These are phyloP conservation scores for Hyperoplus lanceolatus DNA, from an alignment of 2,797 vertebrate species.

Conservation along the genomic window DNA sequence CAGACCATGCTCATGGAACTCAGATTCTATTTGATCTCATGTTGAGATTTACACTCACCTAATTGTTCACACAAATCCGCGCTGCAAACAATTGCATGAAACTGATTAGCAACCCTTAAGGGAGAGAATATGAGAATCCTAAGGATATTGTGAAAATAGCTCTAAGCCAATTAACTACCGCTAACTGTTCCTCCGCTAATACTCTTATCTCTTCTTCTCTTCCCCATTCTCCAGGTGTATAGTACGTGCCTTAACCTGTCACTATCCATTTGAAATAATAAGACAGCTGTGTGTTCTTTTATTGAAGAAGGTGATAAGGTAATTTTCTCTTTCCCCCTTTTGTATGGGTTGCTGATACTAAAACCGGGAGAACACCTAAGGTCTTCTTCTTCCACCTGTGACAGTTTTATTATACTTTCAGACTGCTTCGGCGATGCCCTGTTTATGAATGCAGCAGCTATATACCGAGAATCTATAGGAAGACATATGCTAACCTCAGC, in stretches of 20 bases:
- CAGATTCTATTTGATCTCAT: slow-evolving; percentile 11
- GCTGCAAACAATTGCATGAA: slow-evolving; percentile 68
- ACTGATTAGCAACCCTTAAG: slow-evolving; percentile 73
- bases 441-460: slow-evolving; percentile 33
- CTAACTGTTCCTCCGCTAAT: slow-evolving; percentile 53
- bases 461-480: slow-evolving; percentile 8
- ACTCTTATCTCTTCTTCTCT: slow-evolving; percentile 68
- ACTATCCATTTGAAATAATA: slow-evolving; percentile 42
- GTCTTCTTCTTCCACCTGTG: slow-evolving; percentile 1
- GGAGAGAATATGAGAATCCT: slow-evolving; percentile 50
- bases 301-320: slow-evolving; percentile 23
- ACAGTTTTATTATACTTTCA: slow-evolving; percentile 37
- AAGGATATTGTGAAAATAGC: slow-evolving; percentile 62
- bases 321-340: slow-evolving; percentile 11
- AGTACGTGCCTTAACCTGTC: slow-evolving; percentile 42
- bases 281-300: slow-evolving; percentile 28
- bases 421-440: slow-evolving; percentile 10
- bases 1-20: slow-evolving; percentile 15
- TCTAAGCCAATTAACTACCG: slow-evolving; percentile 71
- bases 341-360: slow-evolving; percentile 10
- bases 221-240: slow-evolving; percentile 54
- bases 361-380: slow-evolving; percentile 9
- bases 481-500: slow-evolving; percentile 39
- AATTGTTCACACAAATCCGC: slow-evolving; percentile 51
- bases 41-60: slow-evolving; percentile 35